Base-by-base conservation (phyloP, 2,888 invertebrate genomes). In the Habrosyne pyritoides region DNA sequence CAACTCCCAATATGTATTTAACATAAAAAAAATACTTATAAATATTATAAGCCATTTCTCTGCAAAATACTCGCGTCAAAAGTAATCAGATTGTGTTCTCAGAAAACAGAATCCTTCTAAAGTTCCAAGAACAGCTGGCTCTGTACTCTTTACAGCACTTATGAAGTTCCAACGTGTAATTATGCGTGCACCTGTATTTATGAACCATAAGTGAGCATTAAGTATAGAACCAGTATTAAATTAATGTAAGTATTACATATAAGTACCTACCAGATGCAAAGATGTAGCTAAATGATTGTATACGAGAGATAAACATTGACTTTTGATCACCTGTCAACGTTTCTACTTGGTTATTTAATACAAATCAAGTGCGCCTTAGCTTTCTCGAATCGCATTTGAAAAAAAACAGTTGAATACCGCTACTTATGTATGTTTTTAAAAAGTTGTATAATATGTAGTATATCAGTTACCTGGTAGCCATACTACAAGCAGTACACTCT, bases 81-180 rank as follows among this genome's bases (percentile, higher is more conserved):
- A 26, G 18, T 18, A 10, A 18, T 28, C 68, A 71, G 66, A 75
- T 72, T 76, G 72, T 61, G 63, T 81, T 79, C 77, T 66, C 53
- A 70, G 78, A 80, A 81, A 64, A 72, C 71, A 72, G 71, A 71
- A 71, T 72, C 65, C 62, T 66, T 64, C 63, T 58, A 57, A 58
- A 56, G 52, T 73, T 81, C 77, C 63, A 59, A 68, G 76, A 79
- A 79, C 66, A 53, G 62, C 60, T 59, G 55, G 57, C 63, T 52
- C 66, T 68, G 66, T 72, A 66, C 64, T 72, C 73, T 76, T 75
- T 74, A 76, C 73, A 75, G 77, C 72, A 71, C 75, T 57, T 59
- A 47, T 28, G 30, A 26, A 55, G 59, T 56, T 59, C 56, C 54
- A 53, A 53, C 52, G 12, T 60, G 66, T 69, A 70, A 73, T 74